phyloP scores from a whole-genome alignment of 2,888 invertebrate genomes.

The Polylopha cassiicola region DNA sequence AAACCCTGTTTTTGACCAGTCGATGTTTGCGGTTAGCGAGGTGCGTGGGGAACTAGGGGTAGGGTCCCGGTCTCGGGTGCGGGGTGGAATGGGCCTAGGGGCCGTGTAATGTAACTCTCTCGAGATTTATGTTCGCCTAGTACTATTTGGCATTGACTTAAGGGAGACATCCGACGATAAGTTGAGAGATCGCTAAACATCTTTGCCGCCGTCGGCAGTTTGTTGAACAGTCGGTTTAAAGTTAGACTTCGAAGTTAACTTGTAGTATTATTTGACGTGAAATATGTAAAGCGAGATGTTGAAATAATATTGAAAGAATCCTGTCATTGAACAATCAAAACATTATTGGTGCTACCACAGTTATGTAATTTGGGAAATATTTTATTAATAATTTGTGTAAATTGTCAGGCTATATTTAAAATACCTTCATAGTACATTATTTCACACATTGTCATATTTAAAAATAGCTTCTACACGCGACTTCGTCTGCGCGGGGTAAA shows the following conservation, averaged over 20 bases:
- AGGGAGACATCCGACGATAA: constrained; percentile 51
- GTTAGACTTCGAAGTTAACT: constrained; percentile 4
- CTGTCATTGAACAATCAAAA: too few species aligned
- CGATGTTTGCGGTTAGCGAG: constrained; percentile 36
- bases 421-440: too few species aligned
- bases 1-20: constrained; percentile 67
- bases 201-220: constrained; percentile 18
- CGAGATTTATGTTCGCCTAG: constrained; percentile 50
- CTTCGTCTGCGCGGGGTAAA: too few species aligned
- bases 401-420: too few species aligned
- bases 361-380: too few species aligned
- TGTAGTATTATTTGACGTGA: too few species aligned
- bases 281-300: too few species aligned
- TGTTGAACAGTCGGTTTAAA: constrained; percentile 18
- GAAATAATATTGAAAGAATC: too few species aligned
- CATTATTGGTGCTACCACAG: too few species aligned
- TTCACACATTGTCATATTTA: too few species aligned
- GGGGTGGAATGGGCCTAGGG: constrained; percentile 27
- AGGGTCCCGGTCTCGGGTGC: constrained; percentile 29
- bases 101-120: constrained; percentile 48
- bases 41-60: constrained; percentile 30
- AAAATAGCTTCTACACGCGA: too few species aligned
- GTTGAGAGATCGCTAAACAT: constrained; percentile 33
- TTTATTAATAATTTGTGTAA: too few species aligned
- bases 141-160: constrained; percentile 76